Conservation (phyloP, 1,140 invertebrate species). For the Micrasema minimum region DNA sequence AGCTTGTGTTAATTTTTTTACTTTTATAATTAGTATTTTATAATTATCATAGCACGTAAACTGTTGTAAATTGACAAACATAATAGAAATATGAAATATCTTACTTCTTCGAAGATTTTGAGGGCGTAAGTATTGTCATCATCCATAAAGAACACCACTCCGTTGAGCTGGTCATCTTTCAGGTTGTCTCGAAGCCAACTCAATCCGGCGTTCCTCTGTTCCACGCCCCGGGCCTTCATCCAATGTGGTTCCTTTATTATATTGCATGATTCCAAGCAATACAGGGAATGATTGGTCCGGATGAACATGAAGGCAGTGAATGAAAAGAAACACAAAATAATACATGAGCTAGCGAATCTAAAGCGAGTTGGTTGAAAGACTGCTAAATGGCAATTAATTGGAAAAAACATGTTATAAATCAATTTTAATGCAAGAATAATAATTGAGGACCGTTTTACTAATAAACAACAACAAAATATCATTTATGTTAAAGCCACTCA, state of each 20-base stretch:
- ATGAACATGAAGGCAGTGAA: slow-evolving; percentile 9
- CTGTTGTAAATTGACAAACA: too few relatives aligned
- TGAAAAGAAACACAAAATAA: slow-evolving; percentile 34
- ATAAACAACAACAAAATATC: too few relatives aligned
- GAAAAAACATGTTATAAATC: too few relatives aligned
- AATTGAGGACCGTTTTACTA: too few relatives aligned
- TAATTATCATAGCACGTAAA: too few relatives aligned
- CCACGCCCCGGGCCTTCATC: slow-evolving; percentile 93
- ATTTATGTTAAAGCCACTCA: too few relatives aligned
- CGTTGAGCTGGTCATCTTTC: slow-evolving; percentile 68
- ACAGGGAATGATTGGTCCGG: slow-evolving; percentile 40
- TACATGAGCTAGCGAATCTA: slow-evolving; percentile 25
- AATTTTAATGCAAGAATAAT: too few relatives aligned
- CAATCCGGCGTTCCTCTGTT: slow-evolving; percentile 91
- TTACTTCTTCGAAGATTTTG: slow-evolving; percentile 89
- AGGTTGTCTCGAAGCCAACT: slow-evolving; percentile 85
- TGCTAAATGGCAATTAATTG: too few relatives aligned
- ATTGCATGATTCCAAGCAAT: slow-evolving; percentile 42
- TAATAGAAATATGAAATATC: slow-evolving; percentile 4
- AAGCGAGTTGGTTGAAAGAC: background rate
- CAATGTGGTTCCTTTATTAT: slow-evolving; percentile 78
- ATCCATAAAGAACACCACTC: slow-evolving; percentile 97
- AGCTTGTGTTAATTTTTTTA: too few relatives aligned
- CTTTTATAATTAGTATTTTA: too few relatives aligned
- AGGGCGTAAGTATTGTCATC: slow-evolving; percentile 97